Conservation (phyloP, 2,113 vertebrate genomes). For the Caranx ignobilis region DNA sequence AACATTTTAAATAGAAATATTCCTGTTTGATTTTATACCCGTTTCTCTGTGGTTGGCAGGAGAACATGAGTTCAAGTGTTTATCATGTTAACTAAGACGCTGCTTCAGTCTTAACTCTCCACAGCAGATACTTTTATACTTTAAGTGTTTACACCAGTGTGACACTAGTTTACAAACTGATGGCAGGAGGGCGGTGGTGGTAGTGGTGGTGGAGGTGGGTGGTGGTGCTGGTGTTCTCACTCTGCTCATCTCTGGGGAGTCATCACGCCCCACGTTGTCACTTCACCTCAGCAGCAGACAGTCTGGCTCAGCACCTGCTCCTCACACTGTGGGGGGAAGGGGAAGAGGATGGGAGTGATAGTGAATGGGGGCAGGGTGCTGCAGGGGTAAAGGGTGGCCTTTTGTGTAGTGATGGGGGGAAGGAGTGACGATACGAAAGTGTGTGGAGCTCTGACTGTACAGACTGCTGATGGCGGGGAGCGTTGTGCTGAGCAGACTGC, state of each 20-base stretch:
- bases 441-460: slow-evolving; percentile 36
- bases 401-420: slow-evolving; percentile 64
- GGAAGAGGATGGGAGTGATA: slow-evolving; percentile 6
- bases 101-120: background rate
- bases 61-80: too few relatives aligned
- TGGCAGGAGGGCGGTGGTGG: background rate
- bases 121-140: background rate
- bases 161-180: background rate
- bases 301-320: slow-evolving; percentile 76
- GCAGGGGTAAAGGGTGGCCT: slow-evolving; percentile 10
- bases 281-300: slow-evolving; percentile 61
- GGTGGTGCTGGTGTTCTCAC: background rate
- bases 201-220: background rate
- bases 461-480: slow-evolving; percentile 40
- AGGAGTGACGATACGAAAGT: slow-evolving; percentile 31
- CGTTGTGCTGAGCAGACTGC: slow-evolving; percentile 18
- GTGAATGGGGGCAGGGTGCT: slow-evolving; percentile 14
- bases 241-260: slow-evolving; percentile 51
- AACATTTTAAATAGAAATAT: too few relatives aligned
- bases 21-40: too few relatives aligned
- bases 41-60: too few relatives aligned
- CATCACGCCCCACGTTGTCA: slow-evolving; percentile 45
- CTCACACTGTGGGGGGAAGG: slow-evolving; percentile 40
- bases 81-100: too few relatives aligned
- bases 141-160: background rate